Evolutionary conservation across 2,888 invertebrate genomes (phyloP).

Genomic region (Fragum whitleyi): DNA sequence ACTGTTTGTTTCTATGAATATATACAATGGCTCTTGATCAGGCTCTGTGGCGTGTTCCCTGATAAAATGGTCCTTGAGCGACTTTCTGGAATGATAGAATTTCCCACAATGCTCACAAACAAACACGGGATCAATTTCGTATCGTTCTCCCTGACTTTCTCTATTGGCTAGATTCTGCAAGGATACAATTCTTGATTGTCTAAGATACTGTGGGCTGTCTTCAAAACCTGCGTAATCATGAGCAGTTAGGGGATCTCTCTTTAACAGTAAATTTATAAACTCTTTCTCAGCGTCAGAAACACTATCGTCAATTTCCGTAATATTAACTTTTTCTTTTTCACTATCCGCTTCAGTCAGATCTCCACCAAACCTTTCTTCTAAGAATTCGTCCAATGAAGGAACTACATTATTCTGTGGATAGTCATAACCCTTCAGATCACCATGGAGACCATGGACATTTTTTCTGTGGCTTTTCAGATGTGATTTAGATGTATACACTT

Average conservation of each 20-base stretch:
- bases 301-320: constrained; percentile 1
- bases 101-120: constrained; percentile 62
- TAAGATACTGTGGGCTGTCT: too few relatives aligned
- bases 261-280: constrained; percentile 6
- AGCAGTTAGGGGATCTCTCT: background rate
- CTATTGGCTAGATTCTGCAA: constrained; percentile 6
- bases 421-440: background rate
- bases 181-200: background rate
- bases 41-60: constrained; percentile 37
- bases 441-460: constrained; percentile 31
- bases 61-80: constrained; percentile 51
- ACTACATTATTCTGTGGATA: background rate
- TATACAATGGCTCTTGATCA: constrained; percentile 49
- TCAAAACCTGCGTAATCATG: background rate
- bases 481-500: constrained; percentile 26
- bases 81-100: constrained; percentile 50
- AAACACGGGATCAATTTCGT: constrained; percentile 48
- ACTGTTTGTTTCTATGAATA: constrained; percentile 49
- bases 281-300: background rate
- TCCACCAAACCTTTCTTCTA: background rate
- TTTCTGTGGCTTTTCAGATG: constrained; percentile 39
- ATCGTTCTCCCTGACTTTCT: background rate
- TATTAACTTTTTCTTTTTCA: constrained; percentile 5
- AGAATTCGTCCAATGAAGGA: background rate
- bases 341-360: background rate